Evolutionary conservation across 2,888 invertebrate genomes (phyloP).

Genomic region (Siphonodentalium dalli): DNA sequence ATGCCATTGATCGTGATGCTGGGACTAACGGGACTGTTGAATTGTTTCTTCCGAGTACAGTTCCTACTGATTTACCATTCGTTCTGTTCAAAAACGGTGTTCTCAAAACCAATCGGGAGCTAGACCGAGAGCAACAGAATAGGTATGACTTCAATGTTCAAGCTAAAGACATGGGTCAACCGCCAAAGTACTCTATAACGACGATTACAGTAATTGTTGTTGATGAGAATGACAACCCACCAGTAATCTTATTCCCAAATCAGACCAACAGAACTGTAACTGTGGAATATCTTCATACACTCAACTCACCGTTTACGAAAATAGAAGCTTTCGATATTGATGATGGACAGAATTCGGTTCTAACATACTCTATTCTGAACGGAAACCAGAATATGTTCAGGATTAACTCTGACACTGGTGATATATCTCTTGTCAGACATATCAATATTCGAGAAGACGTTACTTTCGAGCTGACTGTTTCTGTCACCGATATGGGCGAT

Average conservation of each 20-base stretch:
- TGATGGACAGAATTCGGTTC: constrained; percentile 32
- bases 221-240: constrained; percentile 46
- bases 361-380: constrained; percentile 30
- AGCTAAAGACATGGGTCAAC: constrained; percentile 39
- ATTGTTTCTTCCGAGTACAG: constrained; percentile 29
- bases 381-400: constrained; percentile 34
- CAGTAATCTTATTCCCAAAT: constrained; percentile 45
- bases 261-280: constrained; percentile 39
- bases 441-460: constrained; percentile 27
- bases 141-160: constrained; percentile 39
- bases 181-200: constrained; percentile 34
- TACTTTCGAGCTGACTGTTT: constrained; percentile 30
- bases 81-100: constrained; percentile 37
- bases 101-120: constrained; percentile 33
- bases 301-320: constrained; percentile 25
- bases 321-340: constrained; percentile 37
- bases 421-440: constrained; percentile 26
- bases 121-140: constrained; percentile 43
- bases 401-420: constrained; percentile 30
- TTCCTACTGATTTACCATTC: constrained; percentile 36
- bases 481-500: constrained; percentile 32
- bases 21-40: constrained; percentile 41
- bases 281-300: constrained; percentile 30
- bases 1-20: constrained; percentile 36
- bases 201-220: constrained; percentile 38